Evolutionary conservation across 1,140 invertebrate genomes (phyloP), one percentile per base, ranked within the genome.

Genomic region (Zaprionus davidi): DNA sequence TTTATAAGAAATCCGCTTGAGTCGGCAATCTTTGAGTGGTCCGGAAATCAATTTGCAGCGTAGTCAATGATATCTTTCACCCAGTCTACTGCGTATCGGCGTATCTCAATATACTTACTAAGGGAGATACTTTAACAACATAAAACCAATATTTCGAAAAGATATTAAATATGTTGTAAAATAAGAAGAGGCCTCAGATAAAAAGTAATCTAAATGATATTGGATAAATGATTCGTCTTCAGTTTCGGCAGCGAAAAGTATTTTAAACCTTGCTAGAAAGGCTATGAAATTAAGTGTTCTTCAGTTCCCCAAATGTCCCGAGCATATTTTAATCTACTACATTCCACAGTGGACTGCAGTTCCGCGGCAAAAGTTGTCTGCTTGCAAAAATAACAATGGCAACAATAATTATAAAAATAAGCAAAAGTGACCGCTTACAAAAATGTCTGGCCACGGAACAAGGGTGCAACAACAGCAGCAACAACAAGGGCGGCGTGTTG

Each of bases 1-100:
- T 56, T 24, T 49, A 34, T 28, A 41, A 46, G 51, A 71, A 71
- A 71, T 71, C 60, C 59, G 41, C 41, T 46, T 46, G n/a, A 17
- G 6, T 11, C n/a, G 51, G 36, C 34, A 22, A 56, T 28, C 53
- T 56, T 31, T 28, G 24, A 26, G 22, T 31, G 26, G 46, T 24
- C 46, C 46, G 46, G 46, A 24, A 51, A 51, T 22, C 46, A 51
- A 11, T 51, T 51, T 51, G 46, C 46, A 24, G 46, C 46, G 20
- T 20, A 51, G 46, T 51, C 11, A 51, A 24, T 51, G 46, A 51
- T 51, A 51, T 13, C 11, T 24, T 24, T 51, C 11, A 13, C 11
- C 20, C 20, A 24, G 20, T 22, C n/a, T 17, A 13, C 15, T 11
- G 46, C 3, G 20, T 13, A 15, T 15, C 38, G 15, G 7, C 12